A percentile compares a stretch with the other conserved stretches of the same genome.
Conservation (phyloP, 2,888 invertebrate genomes). For the Eupithecia subumbrata region DNA sequence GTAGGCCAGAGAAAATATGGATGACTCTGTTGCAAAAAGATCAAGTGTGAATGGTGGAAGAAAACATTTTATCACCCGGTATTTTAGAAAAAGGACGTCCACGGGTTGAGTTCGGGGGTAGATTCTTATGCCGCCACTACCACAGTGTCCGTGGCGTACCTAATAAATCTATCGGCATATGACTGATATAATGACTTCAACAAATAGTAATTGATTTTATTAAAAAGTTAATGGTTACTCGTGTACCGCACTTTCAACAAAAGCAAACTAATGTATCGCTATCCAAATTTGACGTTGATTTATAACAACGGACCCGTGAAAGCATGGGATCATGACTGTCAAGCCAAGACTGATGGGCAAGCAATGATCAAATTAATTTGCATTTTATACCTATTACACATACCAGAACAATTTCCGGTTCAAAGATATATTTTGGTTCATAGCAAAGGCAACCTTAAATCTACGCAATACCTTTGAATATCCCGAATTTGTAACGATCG, state of each 20-base stretch:
- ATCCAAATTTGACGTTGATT: conserved; percentile 9
- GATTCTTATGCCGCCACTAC: too few relatives aligned
- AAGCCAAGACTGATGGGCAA: conserved; percentile 2
- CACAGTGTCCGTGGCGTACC: too few relatives aligned
- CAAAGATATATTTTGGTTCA: not conserved
- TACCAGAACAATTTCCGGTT: not conserved
- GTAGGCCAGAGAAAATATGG: too few relatives aligned
- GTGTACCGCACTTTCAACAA: not conserved
- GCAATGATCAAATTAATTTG: conserved; percentile 2
- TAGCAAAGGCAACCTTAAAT: not conserved
- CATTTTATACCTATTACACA: not conserved
- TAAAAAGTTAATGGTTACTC: not conserved
- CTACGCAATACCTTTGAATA: not conserved
- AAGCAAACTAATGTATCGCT: conserved; percentile 1
- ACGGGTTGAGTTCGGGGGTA: too few relatives aligned
- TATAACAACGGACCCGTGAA: conserved; percentile 4
- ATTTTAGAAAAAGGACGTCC: too few relatives aligned
- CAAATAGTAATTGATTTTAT: not conserved
- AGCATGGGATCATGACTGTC: conserved; percentile 4
- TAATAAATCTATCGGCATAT: not conserved
- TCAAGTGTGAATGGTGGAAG: too few relatives aligned
- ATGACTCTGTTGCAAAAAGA: too few relatives aligned
- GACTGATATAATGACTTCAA: not conserved
- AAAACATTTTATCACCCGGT: too few relatives aligned
- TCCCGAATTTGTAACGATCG: not conserved